Percentiles rank a stretch among this genome's conserved stretches.
Evolutionary conservation across 2,888 invertebrate species (phyloP).

Genomic region (Siphonodentalium dalli): DNA sequence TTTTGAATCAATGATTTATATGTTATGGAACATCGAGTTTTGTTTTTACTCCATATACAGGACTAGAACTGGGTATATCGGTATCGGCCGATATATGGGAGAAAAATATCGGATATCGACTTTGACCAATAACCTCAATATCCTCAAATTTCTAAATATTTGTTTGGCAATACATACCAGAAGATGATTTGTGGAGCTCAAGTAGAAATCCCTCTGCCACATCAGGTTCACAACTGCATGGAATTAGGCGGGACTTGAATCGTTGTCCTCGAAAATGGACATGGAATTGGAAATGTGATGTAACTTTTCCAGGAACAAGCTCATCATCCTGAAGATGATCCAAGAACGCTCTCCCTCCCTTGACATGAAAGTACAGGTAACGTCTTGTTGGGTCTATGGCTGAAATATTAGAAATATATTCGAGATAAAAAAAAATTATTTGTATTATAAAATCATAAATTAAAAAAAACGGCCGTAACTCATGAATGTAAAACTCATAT

Average conservation of each 20-base stretch:
- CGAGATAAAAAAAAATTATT: background rate
- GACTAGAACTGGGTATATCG: too few species aligned
- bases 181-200: slow-evolving; percentile 58
- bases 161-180: too few species aligned
- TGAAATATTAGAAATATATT: slow-evolving; percentile 23
- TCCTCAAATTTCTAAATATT: too few species aligned
- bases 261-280: slow-evolving; percentile 62
- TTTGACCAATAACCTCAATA: too few species aligned
- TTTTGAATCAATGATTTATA: too few species aligned
- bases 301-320: slow-evolving; percentile 47
- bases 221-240: slow-evolving; percentile 63
- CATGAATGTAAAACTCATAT: too few species aligned
- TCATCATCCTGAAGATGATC: slow-evolving; percentile 59
- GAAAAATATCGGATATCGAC: too few species aligned
- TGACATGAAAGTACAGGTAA: slow-evolving; percentile 58
- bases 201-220: slow-evolving; percentile 62
- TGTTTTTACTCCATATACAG: too few species aligned
- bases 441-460: too few species aligned
- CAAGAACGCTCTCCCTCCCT: slow-evolving; percentile 61
- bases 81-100: too few species aligned
- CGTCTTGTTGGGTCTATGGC: slow-evolving; percentile 61
- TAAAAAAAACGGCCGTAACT: too few species aligned
- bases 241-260: slow-evolving; percentile 57
- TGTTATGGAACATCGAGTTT: too few species aligned
- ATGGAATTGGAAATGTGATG: slow-evolving; percentile 58